A percentile compares a stretch with the other conserved stretches of the same genome.
phyloP scores from a whole-genome alignment of 2,888 invertebrate species.

The Nemoura dubitans region DNA sequence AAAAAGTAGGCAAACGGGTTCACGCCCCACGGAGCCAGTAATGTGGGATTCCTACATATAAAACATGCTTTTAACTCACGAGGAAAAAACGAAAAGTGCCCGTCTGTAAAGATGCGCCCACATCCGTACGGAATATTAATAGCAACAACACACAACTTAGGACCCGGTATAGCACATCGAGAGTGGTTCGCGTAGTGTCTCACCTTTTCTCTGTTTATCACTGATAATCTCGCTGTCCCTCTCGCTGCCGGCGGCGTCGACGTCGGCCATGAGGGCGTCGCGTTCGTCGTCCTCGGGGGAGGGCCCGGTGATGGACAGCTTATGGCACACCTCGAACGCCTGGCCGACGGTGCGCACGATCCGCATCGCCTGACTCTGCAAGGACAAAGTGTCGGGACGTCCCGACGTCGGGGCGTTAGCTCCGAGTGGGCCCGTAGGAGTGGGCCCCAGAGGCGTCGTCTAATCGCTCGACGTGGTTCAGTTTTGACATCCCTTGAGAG shows the following conservation, averaged over 20 bases:
- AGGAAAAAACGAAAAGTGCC: not conserved
- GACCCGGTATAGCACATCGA: too few species aligned
- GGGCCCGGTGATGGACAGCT: slow-evolving; percentile 75
- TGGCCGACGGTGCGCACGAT: slow-evolving; percentile 98
- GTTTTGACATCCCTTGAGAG: too few species aligned
- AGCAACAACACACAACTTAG: not conserved
- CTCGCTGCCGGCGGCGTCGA: slow-evolving; percentile 60
- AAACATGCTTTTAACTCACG: not conserved
- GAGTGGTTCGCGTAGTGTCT: slow-evolving; percentile 47
- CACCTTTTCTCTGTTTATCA: slow-evolving; percentile 70
- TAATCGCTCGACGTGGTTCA: too few species aligned
- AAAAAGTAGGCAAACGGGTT: not conserved
- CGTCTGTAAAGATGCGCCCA: not conserved
- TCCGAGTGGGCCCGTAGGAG: not conserved
- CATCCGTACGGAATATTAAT: not conserved
- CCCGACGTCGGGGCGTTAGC: slow-evolving; percentile 20
- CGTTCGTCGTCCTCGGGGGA: slow-evolving; percentile 59
- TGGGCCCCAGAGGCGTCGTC: too few species aligned
- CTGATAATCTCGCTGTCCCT: slow-evolving; percentile 61
- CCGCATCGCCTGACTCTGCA: slow-evolving; percentile 97
- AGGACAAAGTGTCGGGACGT: slow-evolving; percentile 7
- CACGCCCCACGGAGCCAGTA: not conserved
- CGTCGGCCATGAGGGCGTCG: slow-evolving; percentile 55
- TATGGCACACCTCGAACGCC: slow-evolving; percentile 99
- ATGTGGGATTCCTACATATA: not conserved